Base-by-base conservation (phyloP, 1,140 invertebrate genomes). In the Catajapyx aquilonaris region DNA sequence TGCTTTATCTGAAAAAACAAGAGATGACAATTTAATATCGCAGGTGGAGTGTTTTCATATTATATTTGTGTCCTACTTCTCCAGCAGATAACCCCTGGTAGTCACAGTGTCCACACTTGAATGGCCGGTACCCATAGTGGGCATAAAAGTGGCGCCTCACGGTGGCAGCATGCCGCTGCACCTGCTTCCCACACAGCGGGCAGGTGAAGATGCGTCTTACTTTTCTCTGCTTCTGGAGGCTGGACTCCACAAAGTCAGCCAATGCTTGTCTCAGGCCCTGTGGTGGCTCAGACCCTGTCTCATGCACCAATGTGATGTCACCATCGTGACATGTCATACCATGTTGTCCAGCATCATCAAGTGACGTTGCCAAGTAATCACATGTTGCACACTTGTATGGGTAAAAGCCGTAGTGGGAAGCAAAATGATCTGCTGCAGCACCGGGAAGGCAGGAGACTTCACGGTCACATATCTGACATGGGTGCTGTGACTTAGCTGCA, bases 101-200 rank as follows among this genome's bases (percentile, higher is more conserved):
- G 13, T 25, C 31, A 34, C 42, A 43, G 19, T 37, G 32, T 13
- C 42, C 42, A 37, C 42, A 43, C 20, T 37, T 32, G 31, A 34
- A 43, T 11, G 42, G 42, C 15, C 25, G 25, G 25, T 41, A 43
- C 23, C 38, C 28, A 30, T 19, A 43, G 38, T 43, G 42, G 25
- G 31, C 34, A 35, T 33, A 43, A 9, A 41, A 34, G 35, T 43
- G 42, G 2, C 39, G 23, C 5, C 34, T 23, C 28, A 43, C 25
- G 13, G 39, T 43, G 9, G 19, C 11, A 9, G 39, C 9, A 30
- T 37, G 39, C 5, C 13, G 30, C 9, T 36, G 28, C 25, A 41
- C 30, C 25, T 32, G 11, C 19, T 36, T 13, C 10, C 38, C 33
- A 25, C 42, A 43, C 2, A 43, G 21, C 4, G 39, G 34, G 19